Evolutionary conservation across 2,888 invertebrate species (phyloP), one percentile per base, ranked within the genome.

Genomic region (Xylota sylvarum): DNA sequence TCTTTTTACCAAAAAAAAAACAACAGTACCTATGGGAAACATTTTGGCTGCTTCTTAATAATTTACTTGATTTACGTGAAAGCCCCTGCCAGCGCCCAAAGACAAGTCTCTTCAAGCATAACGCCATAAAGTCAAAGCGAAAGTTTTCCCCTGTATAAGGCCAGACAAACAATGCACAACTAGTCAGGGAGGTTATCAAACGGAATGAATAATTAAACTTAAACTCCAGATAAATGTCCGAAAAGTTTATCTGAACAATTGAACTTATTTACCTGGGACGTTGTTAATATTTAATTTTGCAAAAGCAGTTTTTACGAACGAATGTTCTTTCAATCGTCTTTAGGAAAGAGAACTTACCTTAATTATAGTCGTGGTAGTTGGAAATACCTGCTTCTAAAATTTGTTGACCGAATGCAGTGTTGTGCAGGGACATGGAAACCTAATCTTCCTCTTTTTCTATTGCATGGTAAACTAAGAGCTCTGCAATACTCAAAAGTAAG

Each of bases 131-230:
- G 32, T 40, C 40, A 40, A 40, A 40, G 9, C 40, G 14, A 27
- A 50, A 50, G 32, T 62, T 62, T 62, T 9, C 23, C 50, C 50
- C 48, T 62, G 1, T 10, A 9, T 4, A 6, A 14, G 9, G 5
- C 6, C 3, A 64, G 46, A 12, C 1, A 5, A 17, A 1, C 9
- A 30, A 30, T 27, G 30, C 32, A 46, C 10, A 4, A 19, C 30
- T 17, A 10, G 12, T 32, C 5, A 5, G 9, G 14, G 14, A 23
- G 35, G 37, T n/a, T 27, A 52, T 52, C 37, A 37, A 52, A 65
- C n/a, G 14, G 30, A 52, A 52, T 67, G 52, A 52, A 67, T 67
- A 52, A 67, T 67, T 67, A 67, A 67, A 67, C n/a, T 52, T 67
- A 52, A 67, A 27, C 67, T 52, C 14, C 27, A 67, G 52, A 52